Conservation (phyloP, 2,888 invertebrate genomes). For the Podabrus alpinus region DNA sequence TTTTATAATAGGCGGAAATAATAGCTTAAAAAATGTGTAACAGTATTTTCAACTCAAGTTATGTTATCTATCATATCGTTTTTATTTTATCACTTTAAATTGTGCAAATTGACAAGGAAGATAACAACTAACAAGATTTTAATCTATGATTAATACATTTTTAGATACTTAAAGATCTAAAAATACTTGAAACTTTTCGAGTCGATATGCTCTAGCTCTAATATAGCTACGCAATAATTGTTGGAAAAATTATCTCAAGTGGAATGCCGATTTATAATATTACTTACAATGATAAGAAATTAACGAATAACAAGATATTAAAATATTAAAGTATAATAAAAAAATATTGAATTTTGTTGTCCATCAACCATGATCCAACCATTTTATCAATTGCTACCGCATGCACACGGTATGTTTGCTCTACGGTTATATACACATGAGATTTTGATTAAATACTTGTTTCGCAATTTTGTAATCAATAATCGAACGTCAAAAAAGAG, state of each 20-base stretch:
- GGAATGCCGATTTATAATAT: neutral
- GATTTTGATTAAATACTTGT: too few species aligned
- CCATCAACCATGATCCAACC: too few species aligned
- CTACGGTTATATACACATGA: too few species aligned
- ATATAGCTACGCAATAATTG: too few species aligned
- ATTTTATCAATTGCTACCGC: too few species aligned
- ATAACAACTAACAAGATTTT: neutral
- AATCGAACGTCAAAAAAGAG: neutral
- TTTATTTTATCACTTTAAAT: too few species aligned
- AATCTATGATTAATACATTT: neutral
- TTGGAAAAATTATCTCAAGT: neutral
- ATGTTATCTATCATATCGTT: too few species aligned
- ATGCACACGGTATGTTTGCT: too few species aligned
- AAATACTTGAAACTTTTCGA: neutral
- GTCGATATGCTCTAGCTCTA: neutral
- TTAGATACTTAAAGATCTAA: neutral
- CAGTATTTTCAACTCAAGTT: too few species aligned
- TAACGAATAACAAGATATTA: neutral
- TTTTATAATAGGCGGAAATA: too few species aligned
- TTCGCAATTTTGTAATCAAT: too few species aligned
- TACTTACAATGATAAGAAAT: neutral
- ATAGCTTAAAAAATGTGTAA: too few species aligned
- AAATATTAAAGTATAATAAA: neutral
- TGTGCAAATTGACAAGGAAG: neutral
- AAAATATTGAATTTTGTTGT: neutral